A percentile compares a stretch with the other conserved stretches of the same genome.
phyloP scores from a whole-genome alignment of 2,888 invertebrate species.

The Augiades crinisus region DNA sequence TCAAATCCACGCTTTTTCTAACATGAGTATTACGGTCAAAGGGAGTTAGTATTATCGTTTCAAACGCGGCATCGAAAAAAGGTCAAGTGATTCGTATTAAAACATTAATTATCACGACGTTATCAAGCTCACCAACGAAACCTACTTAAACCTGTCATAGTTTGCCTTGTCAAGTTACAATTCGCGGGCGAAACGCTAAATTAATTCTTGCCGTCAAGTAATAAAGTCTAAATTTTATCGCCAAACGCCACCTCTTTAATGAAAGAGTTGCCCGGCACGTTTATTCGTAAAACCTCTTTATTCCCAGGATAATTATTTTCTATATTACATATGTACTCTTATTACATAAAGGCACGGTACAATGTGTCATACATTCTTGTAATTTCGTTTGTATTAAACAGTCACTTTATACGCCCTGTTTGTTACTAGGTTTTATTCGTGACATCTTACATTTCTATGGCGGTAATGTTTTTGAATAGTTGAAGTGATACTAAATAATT shows the following conservation, averaged over 20 bases:
- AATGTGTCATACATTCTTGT: slow-evolving; percentile 1
- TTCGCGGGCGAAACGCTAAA: slow-evolving; percentile 3
- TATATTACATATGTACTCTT: slow-evolving; percentile 23
- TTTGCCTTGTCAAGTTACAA: slow-evolving; percentile 3
- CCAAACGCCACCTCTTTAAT: slow-evolving; percentile 18
- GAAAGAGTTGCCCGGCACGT: slow-evolving; percentile 33
- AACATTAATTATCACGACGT: slow-evolving; percentile 19
- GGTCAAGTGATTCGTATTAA: slow-evolving; percentile 16
- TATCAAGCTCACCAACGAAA: slow-evolving; percentile 14
- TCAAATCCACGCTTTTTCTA: slow-evolving; percentile 7
- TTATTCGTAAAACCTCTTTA: slow-evolving; percentile 35
- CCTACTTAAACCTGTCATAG: slow-evolving; percentile 18
- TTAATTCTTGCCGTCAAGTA: slow-evolving; percentile 18
- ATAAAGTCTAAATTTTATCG: slow-evolving; percentile 24
- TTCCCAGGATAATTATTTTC: slow-evolving; percentile 35
- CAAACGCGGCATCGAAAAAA: slow-evolving; percentile 6
- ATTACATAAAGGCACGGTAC: slow-evolving; percentile 6
- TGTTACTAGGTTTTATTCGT: too few species aligned
- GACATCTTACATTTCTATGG: too few species aligned
- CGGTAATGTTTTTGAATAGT: too few species aligned
- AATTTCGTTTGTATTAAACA: too few species aligned
- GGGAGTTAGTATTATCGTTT: slow-evolving; percentile 8
- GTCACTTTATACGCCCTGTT: too few species aligned
- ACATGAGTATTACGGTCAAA: slow-evolving; percentile 8
- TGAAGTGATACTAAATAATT: too few species aligned